Percentiles rank a stretch among this genome's conserved stretches.
Evolutionary conservation across 64 coral and sea anemone genomes (phyloP).

Genomic region (Pocillopora damicornis): DNA sequence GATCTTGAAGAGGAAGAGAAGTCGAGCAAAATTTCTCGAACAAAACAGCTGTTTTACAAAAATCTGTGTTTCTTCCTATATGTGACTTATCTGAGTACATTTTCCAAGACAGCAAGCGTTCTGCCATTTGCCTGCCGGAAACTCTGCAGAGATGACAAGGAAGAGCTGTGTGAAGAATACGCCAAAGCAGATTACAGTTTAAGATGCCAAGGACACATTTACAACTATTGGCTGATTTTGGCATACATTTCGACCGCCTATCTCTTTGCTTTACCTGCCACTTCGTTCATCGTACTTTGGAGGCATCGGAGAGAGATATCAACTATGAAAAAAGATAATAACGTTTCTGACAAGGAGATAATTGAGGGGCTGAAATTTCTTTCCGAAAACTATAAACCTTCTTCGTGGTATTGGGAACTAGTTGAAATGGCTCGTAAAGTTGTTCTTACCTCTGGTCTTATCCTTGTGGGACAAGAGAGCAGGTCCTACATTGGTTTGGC

Average conservation of each 20-base stretch:
- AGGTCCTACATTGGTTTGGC: no score
- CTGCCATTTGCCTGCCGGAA: slow-evolving; percentile 39
- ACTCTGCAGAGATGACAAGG: slow-evolving; percentile 22
- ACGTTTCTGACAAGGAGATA: background rate
- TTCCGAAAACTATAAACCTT: slow-evolving; percentile 34
- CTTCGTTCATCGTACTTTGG: slow-evolving; percentile 9
- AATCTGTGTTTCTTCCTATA: slow-evolving; percentile 31
- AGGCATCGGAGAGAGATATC: background rate
- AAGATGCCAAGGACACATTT: background rate
- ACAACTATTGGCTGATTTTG: background rate
- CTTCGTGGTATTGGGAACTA: slow-evolving; percentile 61
- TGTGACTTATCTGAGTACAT: slow-evolving; percentile 26
- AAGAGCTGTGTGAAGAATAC: background rate
- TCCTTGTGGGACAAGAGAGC: no score
- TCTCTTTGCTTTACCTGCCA: background rate
- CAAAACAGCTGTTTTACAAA: slow-evolving; percentile 5
- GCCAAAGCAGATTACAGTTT: slow-evolving; percentile 27
- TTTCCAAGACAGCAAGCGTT: slow-evolving; percentile 23
- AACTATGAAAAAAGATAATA: no score
- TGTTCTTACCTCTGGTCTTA: no score
- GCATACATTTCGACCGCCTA: slow-evolving; percentile 8
- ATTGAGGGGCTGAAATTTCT: slow-evolving; percentile 45
- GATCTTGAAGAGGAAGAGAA: background rate
- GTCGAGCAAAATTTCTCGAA: slow-evolving; percentile 9
- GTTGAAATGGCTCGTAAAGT: slow-evolving; percentile 6